phyloP scores from a whole-genome alignment of 2,888 invertebrate species.

The Rhabditoides inermis region DNA sequence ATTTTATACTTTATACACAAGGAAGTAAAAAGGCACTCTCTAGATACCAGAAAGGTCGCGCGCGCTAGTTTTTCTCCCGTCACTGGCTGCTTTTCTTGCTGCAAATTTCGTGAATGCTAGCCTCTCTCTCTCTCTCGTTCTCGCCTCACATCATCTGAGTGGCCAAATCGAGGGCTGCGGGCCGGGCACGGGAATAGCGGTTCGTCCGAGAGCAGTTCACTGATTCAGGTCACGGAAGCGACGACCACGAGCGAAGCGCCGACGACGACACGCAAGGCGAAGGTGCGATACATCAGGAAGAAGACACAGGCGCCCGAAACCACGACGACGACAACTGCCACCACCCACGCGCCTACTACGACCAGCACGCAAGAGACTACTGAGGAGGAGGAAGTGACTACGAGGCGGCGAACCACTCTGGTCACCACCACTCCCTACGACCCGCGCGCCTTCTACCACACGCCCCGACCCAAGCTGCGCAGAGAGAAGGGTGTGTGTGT shows the following conservation, averaged over 20 bases:
- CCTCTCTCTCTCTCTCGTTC: not conserved
- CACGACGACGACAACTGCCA: not conserved
- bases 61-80: too few relatives aligned
- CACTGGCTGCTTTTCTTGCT: too few relatives aligned
- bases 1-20: too few relatives aligned
- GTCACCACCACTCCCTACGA: slow-evolving; percentile 27
- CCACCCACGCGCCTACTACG: not conserved
- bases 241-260: not conserved
- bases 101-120: not conserved
- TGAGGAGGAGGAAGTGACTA: not conserved
- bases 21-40: too few relatives aligned
- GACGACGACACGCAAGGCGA: not conserved
- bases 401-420: not conserved
- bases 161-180: too few relatives aligned
- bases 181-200: too few relatives aligned
- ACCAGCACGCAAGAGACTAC: not conserved
- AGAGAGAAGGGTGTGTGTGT: slow-evolving; percentile 25
- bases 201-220: too few relatives aligned
- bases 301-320: not conserved
- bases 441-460: slow-evolving; percentile 27
- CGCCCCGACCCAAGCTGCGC: slow-evolving; percentile 22
- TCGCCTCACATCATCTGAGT: too few relatives aligned
- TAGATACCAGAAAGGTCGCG: too few relatives aligned
- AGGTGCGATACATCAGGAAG: not conserved
- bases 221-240: not conserved